Evolutionary conservation across 2,113 vertebrate genomes (phyloP), one percentile per base, ranked within the genome.

Genomic region (Laterallus jamaicensis): DNA sequence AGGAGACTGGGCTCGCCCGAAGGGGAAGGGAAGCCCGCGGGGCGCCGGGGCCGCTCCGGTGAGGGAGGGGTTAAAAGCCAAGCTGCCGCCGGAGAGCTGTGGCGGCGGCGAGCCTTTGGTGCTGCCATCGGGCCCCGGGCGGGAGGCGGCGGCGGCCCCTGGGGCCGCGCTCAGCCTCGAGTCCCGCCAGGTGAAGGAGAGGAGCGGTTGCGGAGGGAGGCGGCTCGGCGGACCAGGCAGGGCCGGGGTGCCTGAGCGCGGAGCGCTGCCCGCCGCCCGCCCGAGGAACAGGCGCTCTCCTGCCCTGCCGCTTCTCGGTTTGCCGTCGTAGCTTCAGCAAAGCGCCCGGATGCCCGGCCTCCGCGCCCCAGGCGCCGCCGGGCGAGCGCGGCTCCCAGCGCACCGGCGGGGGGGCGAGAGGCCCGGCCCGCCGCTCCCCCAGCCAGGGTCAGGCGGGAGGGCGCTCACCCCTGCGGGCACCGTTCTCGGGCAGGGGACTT

Each of bases 391-490:
- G 59, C 64, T 71, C 63, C 69, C 29, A 3, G 55, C 49, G 39
- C 59, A 10, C 11, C 22, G 40, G 39, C 67, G 16, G 40, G 13
- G 67, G 52, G 35, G 14, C 31, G 24, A 24, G 35, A 47, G 47
- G 62, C 29, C 29, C 49, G 2, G 17, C 35, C 15, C 8, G 28
- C 18, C 32, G 29, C 37, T 16, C 12, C 35, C 15, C 29, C 35
- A 9, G 49, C 32, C 12, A 2, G 6, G 29, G 11, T 20, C 13
- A n/a, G n/a, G 54, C n/a, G 15, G 21, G 15, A 37, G 52, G 37
- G 28, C 56, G 14, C 69, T 21, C 7, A 5, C 3, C 3, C 14
- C 2, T 3, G 4, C 5, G 9, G 11, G 63, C n/a, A 64, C 21
- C 42, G 28, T 68, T 50, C 32, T 29, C 21, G 19, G 12, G 26